phyloP scores from a whole-genome alignment of 1,140 invertebrate genomes.

The Macrobrachium nipponense region DNA sequence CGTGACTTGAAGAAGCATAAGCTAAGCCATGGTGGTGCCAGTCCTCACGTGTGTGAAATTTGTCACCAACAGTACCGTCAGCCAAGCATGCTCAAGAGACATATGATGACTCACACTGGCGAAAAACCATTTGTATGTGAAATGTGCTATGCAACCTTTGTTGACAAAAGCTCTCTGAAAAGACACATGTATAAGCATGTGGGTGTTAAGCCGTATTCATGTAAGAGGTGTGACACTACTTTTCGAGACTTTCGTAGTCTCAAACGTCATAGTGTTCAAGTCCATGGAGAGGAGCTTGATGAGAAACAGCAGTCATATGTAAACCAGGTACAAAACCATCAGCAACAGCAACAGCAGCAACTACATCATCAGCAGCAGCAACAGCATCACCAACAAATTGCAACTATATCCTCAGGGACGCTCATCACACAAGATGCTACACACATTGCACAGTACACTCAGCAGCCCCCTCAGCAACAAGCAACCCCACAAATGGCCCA shows the following conservation, averaged over 20 bases:
- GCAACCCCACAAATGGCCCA: conserved; percentile 32
- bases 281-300: conserved; percentile 44
- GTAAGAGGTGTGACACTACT: conserved; percentile 57
- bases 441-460: conserved; percentile 9
- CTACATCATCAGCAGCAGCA: neutral
- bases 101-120: conserved; percentile 58
- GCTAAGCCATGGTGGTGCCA: conserved; percentile 70
- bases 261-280: conserved; percentile 49
- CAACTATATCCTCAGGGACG: conserved; percentile 25
- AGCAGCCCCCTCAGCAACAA: conserved; percentile 18
- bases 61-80: conserved; percentile 67
- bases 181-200: conserved; percentile 64
- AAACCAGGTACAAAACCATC: conserved; percentile 3
- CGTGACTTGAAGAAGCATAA: conserved; percentile 67
- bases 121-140: conserved; percentile 59
- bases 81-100: conserved; percentile 49
- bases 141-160: conserved; percentile 57
- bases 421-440: conserved; percentile 25
- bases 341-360: conserved; percentile 3
- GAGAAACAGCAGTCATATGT: conserved; percentile 5
- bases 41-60: conserved; percentile 62
- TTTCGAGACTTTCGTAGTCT: conserved; percentile 56
- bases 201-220: conserved; percentile 57
- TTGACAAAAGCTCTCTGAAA: conserved; percentile 63
- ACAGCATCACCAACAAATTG: conserved; percentile 21